Base-by-base conservation (phyloP, 2,797 vertebrate genomes). In the Semaprochilodus insignis region DNA sequence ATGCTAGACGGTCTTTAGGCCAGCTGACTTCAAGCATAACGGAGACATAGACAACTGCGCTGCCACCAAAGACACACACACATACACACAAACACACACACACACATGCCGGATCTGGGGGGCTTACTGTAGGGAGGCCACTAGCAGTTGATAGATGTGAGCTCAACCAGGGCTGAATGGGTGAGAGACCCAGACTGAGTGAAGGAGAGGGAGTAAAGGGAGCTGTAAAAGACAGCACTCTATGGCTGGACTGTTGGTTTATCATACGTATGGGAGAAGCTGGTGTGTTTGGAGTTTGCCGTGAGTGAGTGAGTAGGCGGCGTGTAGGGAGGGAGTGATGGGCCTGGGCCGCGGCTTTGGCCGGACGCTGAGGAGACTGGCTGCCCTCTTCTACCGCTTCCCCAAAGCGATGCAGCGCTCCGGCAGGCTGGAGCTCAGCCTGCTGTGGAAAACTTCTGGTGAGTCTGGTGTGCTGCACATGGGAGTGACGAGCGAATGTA, bases 381-480 rank as follows among this genome's bases (percentile, higher is more conserved):
- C 91, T 0, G 87, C 88, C 63, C 89, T 94, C 85, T 92, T 94
- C 74, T 89, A 84, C 55, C 85, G 91, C 8, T 89, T 94, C 74
- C 90, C 93, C 0, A 93, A 93, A 91, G 85, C 83, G 81, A 88
- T 92, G 86, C 85, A 88, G 0, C 87, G 88, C 66, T 92, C 90
- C 0, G 88, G 93, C 4, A 86, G 86, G 0, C 87, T 93, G 91
- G 93, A 94, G 44, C 86, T 95, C 76, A 65, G 89, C n/a, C 87
- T 90, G 80, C 85, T 94, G 67, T 94, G 92, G 93, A 92, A 83
- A 65, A 88, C 65, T 82, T 88, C 91, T 0, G 94, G 94, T 95
- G 91, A 94, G 95, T 89, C 23, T 13, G 54, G 34, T 16, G 66
- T 48, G 17, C 34, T 19, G 55, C 25, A 31, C 25, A 34, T 55